phyloP scores from a whole-genome alignment of 2,888 invertebrate species.

The Operophtera brumata region DNA sequence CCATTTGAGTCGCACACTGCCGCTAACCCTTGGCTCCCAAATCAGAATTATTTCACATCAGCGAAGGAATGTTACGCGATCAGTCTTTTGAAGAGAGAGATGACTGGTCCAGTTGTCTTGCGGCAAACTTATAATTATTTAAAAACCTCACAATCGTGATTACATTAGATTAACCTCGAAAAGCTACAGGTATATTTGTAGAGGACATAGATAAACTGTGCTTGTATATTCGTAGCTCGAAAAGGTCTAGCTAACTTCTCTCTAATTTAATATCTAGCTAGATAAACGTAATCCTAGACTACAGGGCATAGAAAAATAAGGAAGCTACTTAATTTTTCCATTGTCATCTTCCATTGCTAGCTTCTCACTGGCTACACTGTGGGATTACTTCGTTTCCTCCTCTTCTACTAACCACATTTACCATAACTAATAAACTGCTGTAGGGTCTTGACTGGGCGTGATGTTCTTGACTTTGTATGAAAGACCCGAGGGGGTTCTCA shows the following conservation, averaged over 20 bases:
- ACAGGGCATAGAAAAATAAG: not conserved
- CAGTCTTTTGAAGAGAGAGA: conserved; percentile 48
- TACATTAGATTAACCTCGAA: not conserved
- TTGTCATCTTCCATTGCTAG: not conserved
- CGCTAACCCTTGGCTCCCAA: conserved; percentile 26
- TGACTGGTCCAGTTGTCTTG: conserved; percentile 20
- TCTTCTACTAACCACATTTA: not conserved
- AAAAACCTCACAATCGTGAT: not conserved
- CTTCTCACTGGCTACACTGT: not conserved
- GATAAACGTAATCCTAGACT: conserved; percentile 8
- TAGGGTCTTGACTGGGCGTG: not conserved
- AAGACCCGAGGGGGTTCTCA: too few species aligned
- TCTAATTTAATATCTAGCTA: conserved; percentile 6
- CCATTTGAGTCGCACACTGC: conserved; percentile 38
- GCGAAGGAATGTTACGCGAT: conserved; percentile 55
- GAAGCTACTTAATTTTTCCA: conserved; percentile 4
- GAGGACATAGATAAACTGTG: not conserved
- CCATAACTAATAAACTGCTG: not conserved
- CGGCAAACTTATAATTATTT: conserved; percentile 6
- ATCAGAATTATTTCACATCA: conserved; percentile 25
- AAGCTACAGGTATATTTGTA: not conserved
- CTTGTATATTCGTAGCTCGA: conserved; percentile 7
- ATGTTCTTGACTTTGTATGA: too few species aligned
- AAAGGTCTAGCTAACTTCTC: conserved; percentile 11
- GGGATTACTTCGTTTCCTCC: not conserved